Evolutionary conservation across 2,888 invertebrate genomes (phyloP).

Genomic region (Hesperia comma): DNA sequence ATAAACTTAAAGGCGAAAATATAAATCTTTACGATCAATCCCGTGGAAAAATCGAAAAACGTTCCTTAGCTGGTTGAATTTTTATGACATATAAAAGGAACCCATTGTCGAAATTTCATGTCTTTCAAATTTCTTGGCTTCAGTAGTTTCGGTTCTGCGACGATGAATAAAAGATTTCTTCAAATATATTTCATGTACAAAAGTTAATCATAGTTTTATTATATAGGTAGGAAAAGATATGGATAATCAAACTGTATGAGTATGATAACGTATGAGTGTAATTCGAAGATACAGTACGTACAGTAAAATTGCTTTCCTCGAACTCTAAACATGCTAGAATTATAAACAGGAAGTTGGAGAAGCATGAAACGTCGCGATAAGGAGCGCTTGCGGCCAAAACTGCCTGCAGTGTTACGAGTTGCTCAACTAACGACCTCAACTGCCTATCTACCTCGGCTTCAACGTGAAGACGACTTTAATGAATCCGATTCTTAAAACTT

Average conservation of each 20-base stretch:
- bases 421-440: slow-evolving; percentile 61
- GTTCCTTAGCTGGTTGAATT: too few species aligned
- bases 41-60: too few species aligned
- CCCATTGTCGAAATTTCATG: not conserved
- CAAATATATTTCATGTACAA: too few species aligned
- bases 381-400: slow-evolving; percentile 54
- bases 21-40: too few species aligned
- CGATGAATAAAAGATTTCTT: too few species aligned
- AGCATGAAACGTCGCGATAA: slow-evolving; percentile 52
- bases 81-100: too few species aligned
- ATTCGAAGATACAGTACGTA: not conserved
- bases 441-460: slow-evolving; percentile 44
- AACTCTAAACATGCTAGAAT: slow-evolving; percentile 27
- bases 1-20: too few species aligned
- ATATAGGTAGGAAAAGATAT: too few species aligned
- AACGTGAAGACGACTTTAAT: not conserved
- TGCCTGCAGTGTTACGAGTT: slow-evolving; percentile 54
- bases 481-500: not conserved
- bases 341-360: slow-evolving; percentile 53
- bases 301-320: not conserved
- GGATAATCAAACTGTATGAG: too few species aligned
- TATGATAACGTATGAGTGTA: not conserved
- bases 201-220: too few species aligned
- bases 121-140: too few species aligned
- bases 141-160: too few species aligned